These are phyloP conservation scores for Mionectes macconnelli DNA, from an alignment of 2,113 vertebrate species.

Conservation along the genomic window DNA sequence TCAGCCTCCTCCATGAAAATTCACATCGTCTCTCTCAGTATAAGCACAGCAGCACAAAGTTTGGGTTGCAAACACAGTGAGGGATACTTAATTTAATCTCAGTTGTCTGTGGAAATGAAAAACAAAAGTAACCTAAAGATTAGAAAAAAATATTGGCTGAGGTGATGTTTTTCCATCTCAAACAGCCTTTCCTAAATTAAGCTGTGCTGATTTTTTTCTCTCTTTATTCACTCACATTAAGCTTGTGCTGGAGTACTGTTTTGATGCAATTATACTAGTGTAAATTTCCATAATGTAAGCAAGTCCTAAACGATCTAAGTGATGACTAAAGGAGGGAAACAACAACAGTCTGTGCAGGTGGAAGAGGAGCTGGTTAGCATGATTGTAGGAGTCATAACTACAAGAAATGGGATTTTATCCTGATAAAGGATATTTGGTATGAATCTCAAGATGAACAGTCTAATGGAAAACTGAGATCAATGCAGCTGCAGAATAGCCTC, in stretches of 20 bases:
- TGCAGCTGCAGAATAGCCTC: not conserved
- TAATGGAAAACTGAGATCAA: conserved; percentile 11
- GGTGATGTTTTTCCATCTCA: not conserved
- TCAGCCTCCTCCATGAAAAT: not conserved
- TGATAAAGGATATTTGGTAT: not conserved
- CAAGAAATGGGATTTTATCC: conserved; percentile 13
- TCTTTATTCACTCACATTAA: conserved; percentile 11
- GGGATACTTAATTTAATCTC: not conserved
- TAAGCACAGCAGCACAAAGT: not conserved
- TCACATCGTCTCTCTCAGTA: not conserved
- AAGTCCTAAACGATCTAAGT: conserved; percentile 12
- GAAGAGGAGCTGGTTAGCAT: not conserved
- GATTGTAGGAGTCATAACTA: not conserved
- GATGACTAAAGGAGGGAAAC: conserved; percentile 13
- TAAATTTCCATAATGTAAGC: conserved; percentile 38
- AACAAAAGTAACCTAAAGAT: conserved; percentile 17
- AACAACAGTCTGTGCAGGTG: conserved; percentile 9
- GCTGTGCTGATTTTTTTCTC: not conserved
- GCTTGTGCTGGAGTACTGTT: not conserved
- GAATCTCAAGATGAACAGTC: not conserved
- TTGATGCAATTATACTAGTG: conserved; percentile 19
- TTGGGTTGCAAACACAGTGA: not conserved
- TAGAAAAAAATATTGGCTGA: not conserved
- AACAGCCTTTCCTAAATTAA: not conserved
- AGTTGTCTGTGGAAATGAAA: conserved; percentile 8